A percentile compares a stretch with the other conserved stretches of the same genome.
phyloP scores from a whole-genome alignment of 2,888 invertebrate genomes.

The Gibbula magus region DNA sequence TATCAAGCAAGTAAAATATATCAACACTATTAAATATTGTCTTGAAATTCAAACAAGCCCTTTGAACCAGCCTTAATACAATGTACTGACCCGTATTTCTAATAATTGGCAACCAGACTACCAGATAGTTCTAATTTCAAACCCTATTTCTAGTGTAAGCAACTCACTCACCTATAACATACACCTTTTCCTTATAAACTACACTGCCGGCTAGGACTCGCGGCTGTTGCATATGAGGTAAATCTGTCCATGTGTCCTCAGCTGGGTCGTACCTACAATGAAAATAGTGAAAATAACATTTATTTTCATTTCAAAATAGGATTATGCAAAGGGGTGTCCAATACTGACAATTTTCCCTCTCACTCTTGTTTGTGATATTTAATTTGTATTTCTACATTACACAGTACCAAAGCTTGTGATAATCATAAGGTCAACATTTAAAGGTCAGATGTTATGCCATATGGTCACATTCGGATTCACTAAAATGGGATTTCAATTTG shows the following conservation, averaged over 20 bases:
- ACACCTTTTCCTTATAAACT: conserved; percentile 70
- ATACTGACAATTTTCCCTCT: background rate
- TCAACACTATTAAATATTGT: no score
- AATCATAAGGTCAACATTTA: no score
- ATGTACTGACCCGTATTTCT: background rate
- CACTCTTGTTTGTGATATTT: no score
- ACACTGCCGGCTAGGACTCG: conserved; percentile 72
- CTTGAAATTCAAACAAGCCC: background rate
- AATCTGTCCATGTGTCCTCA: conserved; percentile 66
- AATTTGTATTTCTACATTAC: no score
- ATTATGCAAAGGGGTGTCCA: background rate
- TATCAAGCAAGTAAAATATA: no score
- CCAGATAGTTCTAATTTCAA: background rate
- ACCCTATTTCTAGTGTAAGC: no score
- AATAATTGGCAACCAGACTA: background rate
- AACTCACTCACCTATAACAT: conserved; percentile 65
- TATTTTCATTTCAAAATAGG: background rate
- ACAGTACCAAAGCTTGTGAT: no score
- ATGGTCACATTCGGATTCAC: no score
- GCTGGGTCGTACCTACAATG: conserved; percentile 67
- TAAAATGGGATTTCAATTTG: no score
- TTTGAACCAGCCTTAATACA: background rate
- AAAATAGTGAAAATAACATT: background rate
- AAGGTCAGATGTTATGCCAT: no score
- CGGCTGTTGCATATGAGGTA: conserved; percentile 65